phyloP scores from a whole-genome alignment of 2,113 vertebrate species.

The Nyctereutes procyonoides region DNA sequence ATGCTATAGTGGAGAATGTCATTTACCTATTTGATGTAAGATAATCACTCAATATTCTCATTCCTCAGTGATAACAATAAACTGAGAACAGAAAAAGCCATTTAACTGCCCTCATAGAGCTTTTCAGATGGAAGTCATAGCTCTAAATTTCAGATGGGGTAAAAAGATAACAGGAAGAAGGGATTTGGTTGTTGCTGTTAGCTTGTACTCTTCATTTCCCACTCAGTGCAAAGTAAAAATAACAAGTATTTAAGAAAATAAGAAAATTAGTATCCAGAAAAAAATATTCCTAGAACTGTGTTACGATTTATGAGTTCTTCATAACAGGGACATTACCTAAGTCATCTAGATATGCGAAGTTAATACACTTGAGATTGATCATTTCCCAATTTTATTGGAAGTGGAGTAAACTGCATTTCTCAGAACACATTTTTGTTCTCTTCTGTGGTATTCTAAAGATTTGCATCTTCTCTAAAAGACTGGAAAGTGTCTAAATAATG shows the following conservation, averaged over 20 bases:
- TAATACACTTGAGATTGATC: not conserved
- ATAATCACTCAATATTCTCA: too few species aligned
- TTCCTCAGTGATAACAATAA: not conserved
- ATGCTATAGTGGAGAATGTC: fast-evolving
- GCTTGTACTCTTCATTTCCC: not conserved
- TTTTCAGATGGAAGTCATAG: not conserved
- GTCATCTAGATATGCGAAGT: not conserved
- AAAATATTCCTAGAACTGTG: not conserved
- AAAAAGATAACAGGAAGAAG: not conserved
- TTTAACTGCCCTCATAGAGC: not conserved
- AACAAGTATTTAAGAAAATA: not conserved
- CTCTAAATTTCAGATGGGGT: not conserved
- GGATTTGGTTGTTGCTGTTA: not conserved
- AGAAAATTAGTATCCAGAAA: not conserved
- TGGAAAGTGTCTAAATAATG: not conserved
- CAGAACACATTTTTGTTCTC: not conserved
- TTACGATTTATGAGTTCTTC: not conserved
- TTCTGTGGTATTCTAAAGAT: not conserved
- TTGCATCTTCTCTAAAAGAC: not conserved
- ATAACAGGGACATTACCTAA: not conserved
- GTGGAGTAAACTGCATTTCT: not conserved
- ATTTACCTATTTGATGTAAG: not conserved
- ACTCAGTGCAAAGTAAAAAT: not conserved
- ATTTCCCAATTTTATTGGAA: not conserved
- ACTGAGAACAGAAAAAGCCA: not conserved